Conservation (phyloP, 2,888 invertebrate genomes). For the Xestia xanthographa region DNA sequence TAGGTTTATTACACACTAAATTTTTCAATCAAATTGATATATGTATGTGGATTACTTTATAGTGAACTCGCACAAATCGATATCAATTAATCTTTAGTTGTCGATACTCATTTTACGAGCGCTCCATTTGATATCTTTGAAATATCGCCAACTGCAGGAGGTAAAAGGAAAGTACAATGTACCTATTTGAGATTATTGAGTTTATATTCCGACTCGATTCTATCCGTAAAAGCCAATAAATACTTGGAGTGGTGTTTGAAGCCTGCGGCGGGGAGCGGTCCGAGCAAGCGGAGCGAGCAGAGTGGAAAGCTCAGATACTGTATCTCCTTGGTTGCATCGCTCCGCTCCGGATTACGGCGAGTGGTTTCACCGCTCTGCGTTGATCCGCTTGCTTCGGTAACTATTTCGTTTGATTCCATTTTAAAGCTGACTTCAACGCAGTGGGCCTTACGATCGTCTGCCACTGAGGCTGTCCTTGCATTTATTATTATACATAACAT, state of each 20-base stretch:
- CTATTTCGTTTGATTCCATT: constrained; percentile 37
- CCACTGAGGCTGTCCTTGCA: constrained; percentile 51
- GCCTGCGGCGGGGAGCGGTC: neutral
- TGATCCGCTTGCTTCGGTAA: constrained; percentile 27
- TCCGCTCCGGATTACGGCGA: constrained; percentile 26
- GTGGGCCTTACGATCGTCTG: constrained; percentile 30
- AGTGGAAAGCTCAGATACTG: neutral
- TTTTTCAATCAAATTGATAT: constrained; percentile 64
- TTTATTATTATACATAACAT: constrained; percentile 61
- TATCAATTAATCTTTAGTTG: constrained; percentile 59
- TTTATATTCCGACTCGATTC: constrained; percentile 12
- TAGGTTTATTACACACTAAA: constrained; percentile 61
- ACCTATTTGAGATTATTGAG: constrained; percentile 22
- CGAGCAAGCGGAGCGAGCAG: constrained; percentile 4
- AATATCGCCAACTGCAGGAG: constrained; percentile 16
- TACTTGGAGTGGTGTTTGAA: constrained; percentile 34
- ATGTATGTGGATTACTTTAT: constrained; percentile 56
- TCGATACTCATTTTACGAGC: constrained; percentile 55
- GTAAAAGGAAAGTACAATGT: constrained; percentile 21
- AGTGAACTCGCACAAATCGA: constrained; percentile 49
- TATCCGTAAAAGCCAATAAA: constrained; percentile 44
- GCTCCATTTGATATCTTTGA: constrained; percentile 26
- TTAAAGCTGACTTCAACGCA: constrained; percentile 48
- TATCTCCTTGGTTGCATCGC: constrained; percentile 31
- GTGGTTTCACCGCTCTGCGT: constrained; percentile 5